Conservation (phyloP, 2,113 vertebrate species). For the Recurvirostra avosetta region DNA sequence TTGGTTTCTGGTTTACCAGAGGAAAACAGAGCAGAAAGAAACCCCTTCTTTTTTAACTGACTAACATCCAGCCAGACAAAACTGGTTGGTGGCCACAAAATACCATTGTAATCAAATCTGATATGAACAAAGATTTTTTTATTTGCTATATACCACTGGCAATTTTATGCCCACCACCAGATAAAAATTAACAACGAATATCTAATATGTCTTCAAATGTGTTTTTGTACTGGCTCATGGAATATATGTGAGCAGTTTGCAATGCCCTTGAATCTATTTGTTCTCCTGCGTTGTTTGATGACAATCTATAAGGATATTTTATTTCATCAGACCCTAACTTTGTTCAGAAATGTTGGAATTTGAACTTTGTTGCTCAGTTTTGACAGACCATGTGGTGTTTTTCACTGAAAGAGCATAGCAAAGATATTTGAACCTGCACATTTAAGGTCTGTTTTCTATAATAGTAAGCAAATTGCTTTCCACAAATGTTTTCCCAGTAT, state of each 20-base stretch:
- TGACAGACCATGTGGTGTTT: background rate
- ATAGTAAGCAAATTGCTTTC: background rate
- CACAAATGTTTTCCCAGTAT: background rate
- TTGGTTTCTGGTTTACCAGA: conserved; percentile 48
- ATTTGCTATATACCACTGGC: background rate
- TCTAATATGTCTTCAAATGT: background rate
- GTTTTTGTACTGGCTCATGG: background rate
- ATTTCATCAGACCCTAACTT: background rate
- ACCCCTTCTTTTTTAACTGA: background rate
- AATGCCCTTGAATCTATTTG: background rate
- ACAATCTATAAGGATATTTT: background rate
- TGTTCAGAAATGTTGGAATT: background rate
- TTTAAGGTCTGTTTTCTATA: background rate
- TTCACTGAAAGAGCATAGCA: background rate
- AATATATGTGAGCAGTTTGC: background rate
- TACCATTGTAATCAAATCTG: background rate
- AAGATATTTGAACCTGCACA: background rate
- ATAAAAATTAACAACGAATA: background rate
- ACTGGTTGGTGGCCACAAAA: background rate
- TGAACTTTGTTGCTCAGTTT: background rate
- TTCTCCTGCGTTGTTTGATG: background rate
- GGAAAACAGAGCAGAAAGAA: conserved; percentile 3
- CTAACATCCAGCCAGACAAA: background rate
- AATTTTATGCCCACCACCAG: background rate
- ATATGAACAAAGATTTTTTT: background rate